Evolutionary conservation across 2,888 invertebrate genomes (phyloP).

Genomic region (Lymantria dispar): DNA sequence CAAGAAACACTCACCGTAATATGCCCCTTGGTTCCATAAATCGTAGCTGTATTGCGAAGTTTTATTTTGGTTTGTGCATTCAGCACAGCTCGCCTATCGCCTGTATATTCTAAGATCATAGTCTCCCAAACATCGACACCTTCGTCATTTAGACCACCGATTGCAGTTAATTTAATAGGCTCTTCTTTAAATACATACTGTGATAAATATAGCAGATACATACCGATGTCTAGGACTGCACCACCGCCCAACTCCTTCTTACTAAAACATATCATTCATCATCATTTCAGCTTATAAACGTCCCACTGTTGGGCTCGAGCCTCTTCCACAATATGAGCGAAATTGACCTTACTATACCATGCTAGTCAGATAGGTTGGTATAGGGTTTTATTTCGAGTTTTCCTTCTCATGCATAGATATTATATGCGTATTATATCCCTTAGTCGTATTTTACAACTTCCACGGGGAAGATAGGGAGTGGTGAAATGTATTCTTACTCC

Average conservation of each 20-base stretch:
- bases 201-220: conserved; percentile 89
- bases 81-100: conserved; percentile 84
- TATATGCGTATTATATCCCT: too few species aligned
- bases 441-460: too few species aligned
- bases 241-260: conserved; percentile 90
- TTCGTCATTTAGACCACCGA: conserved; percentile 86
- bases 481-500: too few species aligned
- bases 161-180: conserved; percentile 85
- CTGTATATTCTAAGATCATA: conserved; percentile 84
- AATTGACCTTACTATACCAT: too few species aligned
- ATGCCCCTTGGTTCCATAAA: conserved; percentile 85
- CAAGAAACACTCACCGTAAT: conserved; percentile 71
- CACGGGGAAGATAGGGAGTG: too few species aligned
- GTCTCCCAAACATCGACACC: conserved; percentile 87
- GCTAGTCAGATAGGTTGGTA: too few species aligned
- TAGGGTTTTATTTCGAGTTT: too few species aligned
- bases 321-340: too few species aligned
- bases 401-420: too few species aligned
- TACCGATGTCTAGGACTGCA: conserved; percentile 88
- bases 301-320: too few species aligned
- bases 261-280: conserved; percentile 4
- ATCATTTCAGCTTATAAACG: too few species aligned
- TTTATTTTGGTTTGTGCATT: conserved; percentile 70
- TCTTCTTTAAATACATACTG: conserved; percentile 86
- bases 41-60: conserved; percentile 83